These are phyloP conservation scores for Zeuzera pyrina DNA, from an alignment of 2,888 invertebrate species.

Conservation along the genomic window DNA sequence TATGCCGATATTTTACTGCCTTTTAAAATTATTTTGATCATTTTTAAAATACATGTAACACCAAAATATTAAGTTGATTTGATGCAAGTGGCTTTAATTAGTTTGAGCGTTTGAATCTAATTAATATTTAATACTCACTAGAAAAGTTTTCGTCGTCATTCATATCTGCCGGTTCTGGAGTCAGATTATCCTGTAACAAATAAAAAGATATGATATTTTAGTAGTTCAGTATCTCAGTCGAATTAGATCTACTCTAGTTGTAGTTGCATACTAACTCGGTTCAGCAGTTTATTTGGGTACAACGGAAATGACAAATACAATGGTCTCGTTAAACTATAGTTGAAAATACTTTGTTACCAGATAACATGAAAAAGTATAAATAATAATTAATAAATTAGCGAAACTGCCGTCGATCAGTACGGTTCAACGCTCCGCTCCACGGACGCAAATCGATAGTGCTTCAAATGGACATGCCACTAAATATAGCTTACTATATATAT, in stretches of 20 bases:
- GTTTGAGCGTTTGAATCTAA: conserved; percentile 1
- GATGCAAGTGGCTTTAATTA: conserved; percentile 59
- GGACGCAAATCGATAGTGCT: conserved; percentile 66
- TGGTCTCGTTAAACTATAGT: too few relatives aligned
- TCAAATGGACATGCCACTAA: conserved; percentile 65
- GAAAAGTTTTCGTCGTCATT: conserved; percentile 81
- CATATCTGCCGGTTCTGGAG: conserved; percentile 79
- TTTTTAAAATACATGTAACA: conserved; percentile 36
- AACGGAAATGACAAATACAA: too few relatives aligned
- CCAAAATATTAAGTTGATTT: conserved; percentile 47
- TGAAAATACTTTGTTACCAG: conserved; percentile 29
- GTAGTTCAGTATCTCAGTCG: too few relatives aligned
- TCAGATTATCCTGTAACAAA: conserved; percentile 80
- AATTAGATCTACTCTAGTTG: too few relatives aligned
- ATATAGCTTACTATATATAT: conserved; percentile 47
- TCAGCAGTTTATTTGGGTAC: too few relatives aligned
- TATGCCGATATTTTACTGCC: conserved; percentile 23
- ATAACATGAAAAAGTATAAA: conserved; percentile 41
- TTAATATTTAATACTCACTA: conserved; percentile 63
- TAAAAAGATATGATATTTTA: too few relatives aligned
- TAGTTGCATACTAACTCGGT: too few relatives aligned
- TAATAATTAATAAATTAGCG: conserved; percentile 71
- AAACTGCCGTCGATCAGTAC: conserved; percentile 42
- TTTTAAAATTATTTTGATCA: background rate
- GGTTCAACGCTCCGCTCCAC: conserved; percentile 59